phyloP scores from a whole-genome alignment of 1,140 invertebrate genomes.

The Panagrolaimus sp. region DNA sequence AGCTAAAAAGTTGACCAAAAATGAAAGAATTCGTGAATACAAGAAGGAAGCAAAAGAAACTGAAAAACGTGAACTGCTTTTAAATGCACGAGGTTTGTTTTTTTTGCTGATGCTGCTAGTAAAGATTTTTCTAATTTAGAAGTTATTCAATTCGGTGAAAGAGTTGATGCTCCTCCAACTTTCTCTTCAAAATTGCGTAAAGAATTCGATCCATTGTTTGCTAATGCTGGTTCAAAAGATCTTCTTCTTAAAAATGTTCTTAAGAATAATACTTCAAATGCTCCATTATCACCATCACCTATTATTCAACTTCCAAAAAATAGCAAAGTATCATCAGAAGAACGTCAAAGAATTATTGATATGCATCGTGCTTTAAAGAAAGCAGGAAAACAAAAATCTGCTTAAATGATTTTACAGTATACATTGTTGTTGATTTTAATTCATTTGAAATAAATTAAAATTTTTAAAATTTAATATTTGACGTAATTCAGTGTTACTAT shows the following conservation, averaged over 20 bases:
- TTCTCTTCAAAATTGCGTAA: constrained; percentile 14
- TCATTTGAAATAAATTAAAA: too few relatives aligned
- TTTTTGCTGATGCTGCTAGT: constrained; percentile 19
- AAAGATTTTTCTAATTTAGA: constrained; percentile 17
- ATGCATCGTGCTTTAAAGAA: not conserved
- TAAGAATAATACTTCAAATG: not conserved
- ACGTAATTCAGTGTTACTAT: too few relatives aligned
- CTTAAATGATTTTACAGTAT: too few relatives aligned
- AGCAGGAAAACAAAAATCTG: too few relatives aligned
- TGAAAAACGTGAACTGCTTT: constrained; percentile 19
- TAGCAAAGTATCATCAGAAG: not conserved
- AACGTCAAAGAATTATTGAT: constrained; percentile 4
- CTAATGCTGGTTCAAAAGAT: constrained; percentile 26
- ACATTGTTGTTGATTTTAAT: too few relatives aligned
- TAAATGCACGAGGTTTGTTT: constrained; percentile 26
- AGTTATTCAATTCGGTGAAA: constrained; percentile 30
- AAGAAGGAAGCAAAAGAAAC: not conserved
- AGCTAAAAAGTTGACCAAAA: constrained; percentile 13
- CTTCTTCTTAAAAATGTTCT: constrained; percentile 20
- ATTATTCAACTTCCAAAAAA: not conserved
- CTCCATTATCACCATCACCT: not conserved
- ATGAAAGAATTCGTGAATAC: constrained; percentile 20
- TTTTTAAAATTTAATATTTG: too few relatives aligned
- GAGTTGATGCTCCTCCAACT: constrained; percentile 28
- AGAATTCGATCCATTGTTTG: constrained; percentile 23